phyloP scores from a whole-genome alignment of 1,140 invertebrate genomes.

The Pygmarrhopalites habei region DNA sequence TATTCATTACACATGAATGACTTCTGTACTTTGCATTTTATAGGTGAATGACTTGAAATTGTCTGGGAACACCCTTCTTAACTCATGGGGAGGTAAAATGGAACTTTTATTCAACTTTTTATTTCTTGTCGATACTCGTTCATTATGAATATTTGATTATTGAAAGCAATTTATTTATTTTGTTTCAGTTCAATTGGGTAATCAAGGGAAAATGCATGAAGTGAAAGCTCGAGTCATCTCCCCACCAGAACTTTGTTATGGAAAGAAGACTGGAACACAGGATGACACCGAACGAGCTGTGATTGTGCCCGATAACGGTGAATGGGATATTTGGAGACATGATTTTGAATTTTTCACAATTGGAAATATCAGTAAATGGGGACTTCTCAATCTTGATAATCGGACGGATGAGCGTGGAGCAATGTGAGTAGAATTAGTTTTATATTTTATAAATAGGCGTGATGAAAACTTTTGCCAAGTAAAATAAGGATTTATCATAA shows the following conservation, averaged over 20 bases:
- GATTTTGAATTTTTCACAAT: slow-evolving; percentile 23
- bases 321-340: slow-evolving; percentile 20
- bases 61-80: no score
- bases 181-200: no score
- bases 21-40: background rate
- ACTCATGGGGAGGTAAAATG: no score
- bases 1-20: no score
- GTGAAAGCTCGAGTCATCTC: slow-evolving; percentile 16
- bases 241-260: slow-evolving; percentile 26
- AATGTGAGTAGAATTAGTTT: no score
- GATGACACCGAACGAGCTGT: background rate
- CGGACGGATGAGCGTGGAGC: no score
- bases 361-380: slow-evolving; percentile 10
- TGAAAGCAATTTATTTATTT: no score
- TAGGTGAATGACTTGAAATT: background rate
- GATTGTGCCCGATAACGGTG: slow-evolving; percentile 20
- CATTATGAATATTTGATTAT: no score
- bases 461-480: background rate
- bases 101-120: no score
- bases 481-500: background rate
- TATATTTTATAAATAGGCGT: no score
- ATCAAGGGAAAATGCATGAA: slow-evolving; percentile 4
- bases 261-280: background rate
- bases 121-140: no score
- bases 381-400: slow-evolving; percentile 9